Percentiles rank a stretch among this genome's conserved stretches.
Conservation (phyloP, 2,797 vertebrate species). For the Alosa sapidissima region DNA sequence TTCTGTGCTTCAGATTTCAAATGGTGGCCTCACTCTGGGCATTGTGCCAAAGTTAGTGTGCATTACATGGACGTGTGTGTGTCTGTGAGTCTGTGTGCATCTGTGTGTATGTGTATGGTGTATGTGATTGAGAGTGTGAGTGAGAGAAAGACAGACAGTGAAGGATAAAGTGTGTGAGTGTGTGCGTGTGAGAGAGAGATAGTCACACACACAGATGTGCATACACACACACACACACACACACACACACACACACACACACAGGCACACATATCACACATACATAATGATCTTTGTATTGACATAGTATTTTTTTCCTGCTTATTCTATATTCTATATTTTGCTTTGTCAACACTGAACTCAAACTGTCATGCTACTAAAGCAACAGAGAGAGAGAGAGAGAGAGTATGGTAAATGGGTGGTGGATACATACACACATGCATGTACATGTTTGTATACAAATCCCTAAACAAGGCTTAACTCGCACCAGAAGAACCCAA, state of each 20-base stretch:
- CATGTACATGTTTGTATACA: background rate
- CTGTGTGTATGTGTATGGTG: slow-evolving; percentile 4
- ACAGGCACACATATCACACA: no score
- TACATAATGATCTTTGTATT: no score
- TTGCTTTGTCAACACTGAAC: no score
- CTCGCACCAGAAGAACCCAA: background rate
- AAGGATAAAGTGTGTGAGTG: no score
- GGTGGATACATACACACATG: background rate
- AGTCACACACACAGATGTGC: no score
- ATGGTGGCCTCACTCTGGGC: background rate
- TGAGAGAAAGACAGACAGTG: background rate
- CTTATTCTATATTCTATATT: no score
- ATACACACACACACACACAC: no score
- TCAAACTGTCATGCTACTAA: no score
- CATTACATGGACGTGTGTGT: background rate
- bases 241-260: no score
- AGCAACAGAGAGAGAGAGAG: background rate
- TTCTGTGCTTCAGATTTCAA: slow-evolving; percentile 8
- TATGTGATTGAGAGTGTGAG: background rate
- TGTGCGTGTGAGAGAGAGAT: no score
- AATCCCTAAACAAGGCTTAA: background rate
- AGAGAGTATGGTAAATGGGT: background rate
- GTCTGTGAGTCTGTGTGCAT: background rate
- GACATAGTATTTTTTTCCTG: no score
- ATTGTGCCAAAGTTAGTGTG: background rate